Evolutionary conservation across 1,140 invertebrate species (phyloP).

Genomic region (Propsilocerus akamusi): DNA sequence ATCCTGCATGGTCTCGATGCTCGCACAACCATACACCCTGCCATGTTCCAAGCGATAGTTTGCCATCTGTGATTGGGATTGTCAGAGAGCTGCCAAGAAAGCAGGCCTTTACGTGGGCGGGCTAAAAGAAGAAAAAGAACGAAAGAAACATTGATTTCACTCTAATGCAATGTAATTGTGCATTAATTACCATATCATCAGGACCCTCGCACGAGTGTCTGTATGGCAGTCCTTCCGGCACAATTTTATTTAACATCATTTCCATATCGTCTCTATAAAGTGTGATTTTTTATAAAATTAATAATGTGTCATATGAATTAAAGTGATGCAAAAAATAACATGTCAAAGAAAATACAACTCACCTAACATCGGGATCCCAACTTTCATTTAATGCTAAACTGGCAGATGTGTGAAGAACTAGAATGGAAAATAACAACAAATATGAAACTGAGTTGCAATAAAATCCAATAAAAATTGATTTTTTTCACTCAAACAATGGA

Average conservation of each 20-base stretch:
- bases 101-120: constrained; percentile 91
- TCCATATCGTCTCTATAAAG: constrained; percentile 76
- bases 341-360: constrained; percentile 7
- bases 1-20: constrained; percentile 87
- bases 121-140: constrained; percentile 39
- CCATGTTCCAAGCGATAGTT: constrained; percentile 88
- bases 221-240: constrained; percentile 89
- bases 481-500: neutral
- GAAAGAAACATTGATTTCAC: neutral
- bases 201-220: constrained; percentile 93
- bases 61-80: constrained; percentile 89
- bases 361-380: constrained; percentile 85
- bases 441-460: neutral
- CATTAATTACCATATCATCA: constrained; percentile 81
- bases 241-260: constrained; percentile 97
- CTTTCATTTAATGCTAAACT: constrained; percentile 94
- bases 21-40: constrained; percentile 97
- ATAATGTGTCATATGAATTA: neutral
- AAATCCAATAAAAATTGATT: neutral
- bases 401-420: constrained; percentile 93
- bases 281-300: neutral
- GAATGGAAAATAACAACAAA: constrained; percentile 26
- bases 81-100: constrained; percentile 88
- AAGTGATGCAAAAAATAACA: constrained; percentile 5
- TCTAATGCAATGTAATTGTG: constrained; percentile 9